Evolutionary conservation across 2,797 vertebrate species (phyloP).

Genomic region (Petrocephalus schoutedeni): DNA sequence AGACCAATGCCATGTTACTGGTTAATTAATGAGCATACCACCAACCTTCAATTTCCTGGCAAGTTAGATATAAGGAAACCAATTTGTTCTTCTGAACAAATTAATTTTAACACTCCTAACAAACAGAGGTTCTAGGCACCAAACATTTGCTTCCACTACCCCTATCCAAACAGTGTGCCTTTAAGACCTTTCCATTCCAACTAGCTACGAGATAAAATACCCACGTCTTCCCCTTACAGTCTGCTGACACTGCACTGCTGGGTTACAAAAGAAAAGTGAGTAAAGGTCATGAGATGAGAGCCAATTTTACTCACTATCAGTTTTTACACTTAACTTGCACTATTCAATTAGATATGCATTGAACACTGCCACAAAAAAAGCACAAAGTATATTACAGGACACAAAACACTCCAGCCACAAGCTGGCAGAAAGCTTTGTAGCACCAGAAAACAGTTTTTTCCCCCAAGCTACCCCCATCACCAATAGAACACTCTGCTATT

Average conservation of each 20-base stretch:
- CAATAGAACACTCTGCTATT: not conserved
- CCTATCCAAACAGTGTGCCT: not conserved
- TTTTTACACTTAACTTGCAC: not conserved
- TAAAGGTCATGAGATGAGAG: not conserved
- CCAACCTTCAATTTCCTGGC: not conserved
- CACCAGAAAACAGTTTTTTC: not conserved
- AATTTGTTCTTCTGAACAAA: not conserved
- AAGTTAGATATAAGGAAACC: not conserved
- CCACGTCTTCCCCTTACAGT: not conserved
- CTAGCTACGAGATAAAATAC: not conserved
- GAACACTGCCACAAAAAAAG: not conserved
- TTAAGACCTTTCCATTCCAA: not conserved
- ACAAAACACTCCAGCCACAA: not conserved
- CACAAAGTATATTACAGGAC: not conserved
- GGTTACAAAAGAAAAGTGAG: not conserved
- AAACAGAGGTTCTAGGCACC: not conserved
- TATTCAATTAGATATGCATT: not conserved
- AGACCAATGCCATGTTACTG: conserved; percentile 38
- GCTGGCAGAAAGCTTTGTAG: not conserved
- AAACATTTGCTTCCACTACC: not conserved
- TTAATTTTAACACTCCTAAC: not conserved
- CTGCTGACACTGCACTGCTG: not conserved
- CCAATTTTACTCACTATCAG: not conserved
- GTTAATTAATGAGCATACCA: conserved; percentile 47
- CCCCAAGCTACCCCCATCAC: not conserved